Conservation (phyloP, 2,797 vertebrate genomes). For the Pantherophis alleghaniensis region DNA sequence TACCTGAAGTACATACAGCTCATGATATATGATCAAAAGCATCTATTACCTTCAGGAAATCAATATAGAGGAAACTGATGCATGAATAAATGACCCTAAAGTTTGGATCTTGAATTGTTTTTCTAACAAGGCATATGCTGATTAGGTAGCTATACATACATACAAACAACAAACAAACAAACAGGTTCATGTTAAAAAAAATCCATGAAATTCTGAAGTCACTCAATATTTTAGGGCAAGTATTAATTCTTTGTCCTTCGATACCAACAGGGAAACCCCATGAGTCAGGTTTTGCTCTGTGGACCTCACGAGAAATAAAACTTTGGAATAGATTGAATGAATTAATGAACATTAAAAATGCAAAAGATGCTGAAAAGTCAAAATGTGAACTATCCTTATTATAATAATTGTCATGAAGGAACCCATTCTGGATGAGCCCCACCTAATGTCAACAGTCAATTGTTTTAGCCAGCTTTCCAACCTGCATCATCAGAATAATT, state of each 20-base stretch:
- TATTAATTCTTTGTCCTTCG: neutral
- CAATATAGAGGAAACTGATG: neutral
- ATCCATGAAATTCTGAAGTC: neutral
- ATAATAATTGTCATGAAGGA: slow-evolving; percentile 76
- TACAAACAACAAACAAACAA: neutral
- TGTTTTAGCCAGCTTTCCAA: slow-evolving; percentile 83
- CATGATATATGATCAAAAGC: neutral
- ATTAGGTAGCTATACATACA: neutral
- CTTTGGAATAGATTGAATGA: neutral
- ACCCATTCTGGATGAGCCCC: slow-evolving; percentile 50
- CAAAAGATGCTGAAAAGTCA: slow-evolving; percentile 44
- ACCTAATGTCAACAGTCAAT: slow-evolving; percentile 67
- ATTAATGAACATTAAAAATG: slow-evolving; percentile 20
- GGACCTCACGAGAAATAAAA: neutral
- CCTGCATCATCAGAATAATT: slow-evolving; percentile 83
- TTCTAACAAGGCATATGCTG: neutral
- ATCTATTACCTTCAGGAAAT: neutral
- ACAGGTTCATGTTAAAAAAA: neutral
- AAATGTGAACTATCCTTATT: slow-evolving; percentile 73
- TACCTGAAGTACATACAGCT: neutral
- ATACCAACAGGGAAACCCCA: neutral
- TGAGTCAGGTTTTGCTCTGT: neutral
- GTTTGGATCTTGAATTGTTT: neutral
- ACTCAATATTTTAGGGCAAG: neutral
- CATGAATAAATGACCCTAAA: neutral